phyloP scores from a whole-genome alignment of 2,113 vertebrate genomes.

The Ornithorhynchus anatinus region DNA sequence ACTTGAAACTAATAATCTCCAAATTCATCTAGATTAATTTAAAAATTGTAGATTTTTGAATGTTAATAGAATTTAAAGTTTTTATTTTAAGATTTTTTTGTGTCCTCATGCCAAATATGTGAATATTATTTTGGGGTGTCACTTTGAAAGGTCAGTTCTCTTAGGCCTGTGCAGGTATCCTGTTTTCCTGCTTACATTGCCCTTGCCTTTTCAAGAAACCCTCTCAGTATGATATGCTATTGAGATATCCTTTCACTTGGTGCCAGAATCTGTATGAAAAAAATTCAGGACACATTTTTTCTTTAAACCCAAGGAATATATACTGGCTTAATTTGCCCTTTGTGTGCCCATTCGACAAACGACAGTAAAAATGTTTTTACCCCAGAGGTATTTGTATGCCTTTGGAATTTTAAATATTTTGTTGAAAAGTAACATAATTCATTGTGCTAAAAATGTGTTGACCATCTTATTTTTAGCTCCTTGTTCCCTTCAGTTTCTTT shows the following conservation, averaged over 20 bases:
- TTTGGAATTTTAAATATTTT: not conserved
- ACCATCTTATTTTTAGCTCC: not conserved
- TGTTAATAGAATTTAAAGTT: not conserved
- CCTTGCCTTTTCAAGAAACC: constrained; percentile 5
- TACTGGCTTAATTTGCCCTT: not conserved
- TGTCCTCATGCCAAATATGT: not conserved
- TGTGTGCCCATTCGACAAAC: not conserved
- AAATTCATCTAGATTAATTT: not conserved
- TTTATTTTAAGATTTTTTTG: not conserved
- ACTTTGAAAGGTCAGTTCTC: too few species aligned
- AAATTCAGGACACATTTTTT: too few species aligned
- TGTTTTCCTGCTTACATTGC: too few species aligned
- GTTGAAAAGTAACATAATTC: not conserved
- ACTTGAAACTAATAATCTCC: constrained; percentile 23
- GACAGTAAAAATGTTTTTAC: not conserved
- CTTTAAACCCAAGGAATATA: too few species aligned
- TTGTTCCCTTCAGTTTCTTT: too few species aligned
- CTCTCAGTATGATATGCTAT: not conserved
- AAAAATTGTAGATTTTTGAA: constrained; percentile 10
- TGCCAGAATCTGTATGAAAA: too few species aligned
- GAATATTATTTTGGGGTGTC: not conserved
- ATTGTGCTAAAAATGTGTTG: not conserved
- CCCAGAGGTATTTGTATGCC: not conserved
- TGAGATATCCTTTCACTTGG: too few species aligned
- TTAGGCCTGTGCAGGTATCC: not conserved